A percentile compares a stretch with the other conserved stretches of the same genome.
phyloP scores from a whole-genome alignment of 1,140 invertebrate species.

The Cherax destructor region DNA sequence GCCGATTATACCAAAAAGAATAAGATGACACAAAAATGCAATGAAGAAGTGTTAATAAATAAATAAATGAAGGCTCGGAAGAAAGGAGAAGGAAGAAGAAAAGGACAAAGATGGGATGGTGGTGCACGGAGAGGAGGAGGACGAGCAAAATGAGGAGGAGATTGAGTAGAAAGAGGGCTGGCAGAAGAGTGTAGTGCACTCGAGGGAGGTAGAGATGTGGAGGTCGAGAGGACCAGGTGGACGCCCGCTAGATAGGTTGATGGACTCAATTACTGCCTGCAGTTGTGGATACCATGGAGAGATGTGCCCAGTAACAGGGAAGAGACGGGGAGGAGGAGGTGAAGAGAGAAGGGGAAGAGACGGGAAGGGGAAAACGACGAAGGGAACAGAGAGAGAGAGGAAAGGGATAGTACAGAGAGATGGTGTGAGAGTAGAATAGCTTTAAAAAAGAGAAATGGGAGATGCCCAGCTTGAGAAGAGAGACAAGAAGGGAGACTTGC shows the following conservation, averaged over 20 bases:
- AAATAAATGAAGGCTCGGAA: too few relatives aligned
- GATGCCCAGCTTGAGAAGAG: not conserved
- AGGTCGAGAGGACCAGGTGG: not conserved
- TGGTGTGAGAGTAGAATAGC: not conserved
- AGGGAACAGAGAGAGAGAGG: not conserved
- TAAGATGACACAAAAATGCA: too few relatives aligned
- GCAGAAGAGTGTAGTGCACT: not conserved
- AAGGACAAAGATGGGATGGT: too few relatives aligned
- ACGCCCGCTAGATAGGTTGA: not conserved
- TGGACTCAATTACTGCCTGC: conserved; percentile 1
- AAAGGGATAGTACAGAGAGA: not conserved
- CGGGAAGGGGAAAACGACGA: not conserved
- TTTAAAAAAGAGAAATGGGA: not conserved
- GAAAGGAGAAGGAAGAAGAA: too few relatives aligned
- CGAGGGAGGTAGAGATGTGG: not conserved
- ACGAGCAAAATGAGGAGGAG: too few relatives aligned
- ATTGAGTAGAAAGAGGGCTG: not conserved
- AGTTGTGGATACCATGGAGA: not conserved
- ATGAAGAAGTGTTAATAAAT: too few relatives aligned
- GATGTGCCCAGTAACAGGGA: not conserved
- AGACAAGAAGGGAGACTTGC: not conserved
- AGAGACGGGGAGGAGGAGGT: not conserved
- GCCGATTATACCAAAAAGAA: too few relatives aligned
- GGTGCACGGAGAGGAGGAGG: too few relatives aligned
- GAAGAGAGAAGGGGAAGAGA: not conserved